These are phyloP conservation scores for Emmelina monodactyla DNA, from an alignment of 2,888 invertebrate species.

Conservation along the genomic window DNA sequence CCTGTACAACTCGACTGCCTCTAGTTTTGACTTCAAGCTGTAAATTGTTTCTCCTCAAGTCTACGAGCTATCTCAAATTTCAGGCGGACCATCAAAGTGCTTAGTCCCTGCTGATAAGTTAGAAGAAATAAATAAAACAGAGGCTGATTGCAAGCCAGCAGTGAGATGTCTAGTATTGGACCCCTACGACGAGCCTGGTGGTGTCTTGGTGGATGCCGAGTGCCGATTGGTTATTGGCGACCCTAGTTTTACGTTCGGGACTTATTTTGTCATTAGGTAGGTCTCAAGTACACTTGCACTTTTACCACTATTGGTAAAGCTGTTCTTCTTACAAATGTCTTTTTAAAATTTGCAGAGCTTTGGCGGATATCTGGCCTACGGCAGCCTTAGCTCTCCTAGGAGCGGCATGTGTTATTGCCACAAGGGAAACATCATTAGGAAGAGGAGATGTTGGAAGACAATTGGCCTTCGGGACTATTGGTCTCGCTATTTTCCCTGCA, in stretches of 20 bases:
- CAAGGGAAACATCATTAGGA: slow-evolving; percentile 80
- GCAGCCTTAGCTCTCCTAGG: slow-evolving; percentile 75
- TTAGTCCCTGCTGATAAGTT: slow-evolving; percentile 65
- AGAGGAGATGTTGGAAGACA: slow-evolving; percentile 82
- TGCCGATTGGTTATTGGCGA: slow-evolving; percentile 70
- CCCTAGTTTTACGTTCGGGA: slow-evolving; percentile 73
- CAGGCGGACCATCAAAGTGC: slow-evolving; percentile 57
- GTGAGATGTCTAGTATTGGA: slow-evolving; percentile 76
- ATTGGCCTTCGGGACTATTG: slow-evolving; percentile 77
- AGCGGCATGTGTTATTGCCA: slow-evolving; percentile 82
- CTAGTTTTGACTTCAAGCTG: background rate
- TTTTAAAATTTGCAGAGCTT: slow-evolving; percentile 5
- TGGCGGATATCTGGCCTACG: slow-evolving; percentile 80
- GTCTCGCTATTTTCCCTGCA: slow-evolving; percentile 75
- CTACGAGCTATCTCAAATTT: too few relatives aligned
- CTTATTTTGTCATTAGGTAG: slow-evolving; percentile 70
- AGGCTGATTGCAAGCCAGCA: slow-evolving; percentile 67
- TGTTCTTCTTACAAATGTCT: background rate
- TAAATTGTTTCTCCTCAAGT: background rate
- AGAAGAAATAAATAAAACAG: slow-evolving; percentile 30
- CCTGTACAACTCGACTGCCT: background rate
- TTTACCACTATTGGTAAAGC: background rate
- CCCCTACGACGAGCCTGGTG: slow-evolving; percentile 72
- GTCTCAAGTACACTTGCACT: slow-evolving; percentile 5
- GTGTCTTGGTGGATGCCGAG: slow-evolving; percentile 72